Percentiles rank a stretch among this genome's conserved stretches.
Conservation (phyloP, 1,140 invertebrate genomes). For the Akabosia matsudoensis region DNA sequence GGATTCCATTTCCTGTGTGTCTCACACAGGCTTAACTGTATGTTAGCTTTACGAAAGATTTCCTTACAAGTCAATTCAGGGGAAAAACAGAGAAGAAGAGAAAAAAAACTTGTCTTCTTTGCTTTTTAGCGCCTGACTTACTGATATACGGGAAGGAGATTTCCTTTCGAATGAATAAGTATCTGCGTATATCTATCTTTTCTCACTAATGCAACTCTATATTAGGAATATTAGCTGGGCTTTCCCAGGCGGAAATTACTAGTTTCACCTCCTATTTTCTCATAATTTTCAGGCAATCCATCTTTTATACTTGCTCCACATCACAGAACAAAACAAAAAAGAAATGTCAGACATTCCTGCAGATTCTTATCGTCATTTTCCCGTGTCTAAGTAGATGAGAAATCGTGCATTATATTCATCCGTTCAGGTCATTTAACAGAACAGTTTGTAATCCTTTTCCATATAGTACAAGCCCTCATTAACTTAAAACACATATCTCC, state of each 20-base stretch:
- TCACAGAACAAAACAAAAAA: background rate
- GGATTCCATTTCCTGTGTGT: conserved; percentile 46
- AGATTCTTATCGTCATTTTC: too few relatives aligned
- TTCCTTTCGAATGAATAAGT: background rate
- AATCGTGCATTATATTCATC: background rate
- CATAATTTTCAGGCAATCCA: conserved; percentile 34
- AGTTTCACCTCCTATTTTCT: conserved; percentile 41
- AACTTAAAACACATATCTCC: too few relatives aligned
- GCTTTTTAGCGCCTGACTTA: conserved; percentile 17
- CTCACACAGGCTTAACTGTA: too few relatives aligned
- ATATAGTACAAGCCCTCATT: too few relatives aligned
- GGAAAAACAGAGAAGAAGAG: background rate
- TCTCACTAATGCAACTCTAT: conserved; percentile 30
- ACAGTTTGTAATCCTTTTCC: too few relatives aligned
- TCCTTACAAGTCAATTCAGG: conserved; percentile 14
- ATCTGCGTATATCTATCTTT: conserved; percentile 31
- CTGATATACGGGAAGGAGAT: background rate
- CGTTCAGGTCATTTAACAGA: background rate
- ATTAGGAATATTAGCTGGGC: conserved; percentile 45
- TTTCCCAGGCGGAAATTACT: conserved; percentile 45
- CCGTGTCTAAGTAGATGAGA: background rate
- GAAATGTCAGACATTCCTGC: too few relatives aligned
- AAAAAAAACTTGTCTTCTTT: conserved; percentile 18
- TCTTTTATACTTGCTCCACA: conserved; percentile 22
- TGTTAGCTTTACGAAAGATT: conserved; percentile 3